A percentile compares a stretch with the other conserved stretches of the same genome.
phyloP scores from a whole-genome alignment of 2,797 vertebrate species.

The Salarias fasciatus region DNA sequence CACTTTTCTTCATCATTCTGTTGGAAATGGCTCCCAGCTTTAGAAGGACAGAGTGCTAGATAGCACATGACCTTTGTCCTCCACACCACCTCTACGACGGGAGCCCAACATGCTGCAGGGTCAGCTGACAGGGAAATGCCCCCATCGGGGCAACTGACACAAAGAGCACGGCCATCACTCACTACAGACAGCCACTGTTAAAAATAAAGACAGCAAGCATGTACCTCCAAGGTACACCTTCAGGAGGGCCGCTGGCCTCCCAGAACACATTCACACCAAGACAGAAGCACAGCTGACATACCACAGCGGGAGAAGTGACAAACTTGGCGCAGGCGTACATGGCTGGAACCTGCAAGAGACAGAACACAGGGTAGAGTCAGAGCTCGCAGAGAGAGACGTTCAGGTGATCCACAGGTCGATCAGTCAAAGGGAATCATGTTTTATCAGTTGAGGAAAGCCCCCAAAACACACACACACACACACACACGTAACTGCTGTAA shows the following conservation, averaged over 20 bases:
- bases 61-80: constrained; percentile 11
- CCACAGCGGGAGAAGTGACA: constrained; percentile 82
- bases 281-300: constrained; percentile 52
- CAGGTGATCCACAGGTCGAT: too few species aligned
- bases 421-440: too few species aligned
- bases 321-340: constrained; percentile 87
- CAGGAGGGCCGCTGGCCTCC: neutral
- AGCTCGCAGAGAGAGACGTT: neutral
- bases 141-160: neutral
- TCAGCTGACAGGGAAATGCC: constrained; percentile 34
- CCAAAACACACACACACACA: too few species aligned
- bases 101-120: constrained; percentile 24
- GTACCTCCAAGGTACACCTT: neutral
- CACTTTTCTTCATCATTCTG: too few species aligned
- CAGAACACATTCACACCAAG: neutral
- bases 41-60: neutral
- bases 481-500: too few species aligned
- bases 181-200: neutral
- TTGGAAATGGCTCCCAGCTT: too few species aligned
- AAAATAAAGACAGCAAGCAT: neutral
- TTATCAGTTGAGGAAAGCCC: too few species aligned
- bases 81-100: constrained; percentile 7
- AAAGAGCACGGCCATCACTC: constrained; percentile 7
- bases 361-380: constrained; percentile 5
- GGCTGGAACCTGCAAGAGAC: constrained; percentile 73